phyloP scores from a whole-genome alignment of 2,113 vertebrate species.

The Mesoclemmys tuberculata region DNA sequence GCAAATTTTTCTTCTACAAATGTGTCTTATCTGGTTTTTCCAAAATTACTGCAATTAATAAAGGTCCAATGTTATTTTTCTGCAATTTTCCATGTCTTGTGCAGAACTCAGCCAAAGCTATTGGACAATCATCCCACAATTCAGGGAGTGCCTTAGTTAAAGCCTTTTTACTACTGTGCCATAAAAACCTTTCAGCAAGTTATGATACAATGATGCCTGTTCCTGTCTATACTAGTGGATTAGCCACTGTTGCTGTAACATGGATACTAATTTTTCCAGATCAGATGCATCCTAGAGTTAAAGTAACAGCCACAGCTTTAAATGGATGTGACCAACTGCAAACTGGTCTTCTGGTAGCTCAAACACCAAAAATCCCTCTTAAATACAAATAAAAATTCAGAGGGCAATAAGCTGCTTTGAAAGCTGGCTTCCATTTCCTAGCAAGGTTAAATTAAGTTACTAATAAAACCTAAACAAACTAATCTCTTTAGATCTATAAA shows the following conservation, averaged over 20 bases:
- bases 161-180: not conserved
- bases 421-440: not conserved
- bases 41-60: too few relatives aligned
- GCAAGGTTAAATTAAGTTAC: not conserved
- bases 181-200: not conserved
- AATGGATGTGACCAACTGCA: not conserved
- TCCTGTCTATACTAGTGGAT: not conserved
- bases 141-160: not conserved
- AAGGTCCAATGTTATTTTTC: too few relatives aligned
- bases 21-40: too few relatives aligned
- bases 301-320: not conserved
- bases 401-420: not conserved
- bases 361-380: not conserved
- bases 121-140: too few relatives aligned
- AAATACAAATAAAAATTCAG: not conserved
- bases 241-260: not conserved
- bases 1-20: too few relatives aligned
- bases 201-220: not conserved
- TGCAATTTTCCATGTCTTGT: too few relatives aligned
- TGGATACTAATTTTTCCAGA: not conserved
- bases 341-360: rapidly evolving
- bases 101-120: too few relatives aligned
- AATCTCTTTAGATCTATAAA: not conserved
- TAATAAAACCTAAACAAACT: not conserved
- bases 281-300: not conserved